These are phyloP conservation scores for Mythimna pallens DNA, from an alignment of 2,888 invertebrate species.

Conservation along the genomic window DNA sequence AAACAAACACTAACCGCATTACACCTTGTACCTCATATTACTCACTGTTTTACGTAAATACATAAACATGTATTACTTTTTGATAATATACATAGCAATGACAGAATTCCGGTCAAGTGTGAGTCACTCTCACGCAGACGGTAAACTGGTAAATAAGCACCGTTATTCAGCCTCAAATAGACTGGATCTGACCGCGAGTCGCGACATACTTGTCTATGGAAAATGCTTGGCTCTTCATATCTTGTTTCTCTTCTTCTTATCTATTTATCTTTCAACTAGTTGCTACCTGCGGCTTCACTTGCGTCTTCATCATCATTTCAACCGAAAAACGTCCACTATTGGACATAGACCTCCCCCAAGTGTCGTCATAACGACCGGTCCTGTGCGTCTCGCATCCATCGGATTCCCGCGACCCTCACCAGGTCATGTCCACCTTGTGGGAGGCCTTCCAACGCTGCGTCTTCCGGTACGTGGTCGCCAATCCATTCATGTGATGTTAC, in stretches of 20 bases:
- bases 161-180: conserved; percentile 24
- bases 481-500: too few relatives aligned
- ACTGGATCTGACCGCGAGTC: conserved; percentile 17
- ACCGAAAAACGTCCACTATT: too few relatives aligned
- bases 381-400: too few relatives aligned
- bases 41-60: conserved; percentile 31
- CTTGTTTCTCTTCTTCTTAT: not conserved
- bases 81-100: conserved; percentile 2
- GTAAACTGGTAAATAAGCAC: conserved; percentile 8
- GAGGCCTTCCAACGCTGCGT: too few relatives aligned
- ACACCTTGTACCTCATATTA: not conserved
- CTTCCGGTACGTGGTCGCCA: too few relatives aligned
- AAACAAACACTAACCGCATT: conserved; percentile 13
- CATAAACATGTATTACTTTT: not conserved
- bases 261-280: too few relatives aligned
- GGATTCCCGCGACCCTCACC: too few relatives aligned
- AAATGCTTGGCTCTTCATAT: conserved; percentile 3
- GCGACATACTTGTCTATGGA: conserved; percentile 22
- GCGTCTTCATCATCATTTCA: too few relatives aligned
- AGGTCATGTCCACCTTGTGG: too few relatives aligned
- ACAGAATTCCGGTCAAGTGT: conserved; percentile 22
- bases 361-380: too few relatives aligned
- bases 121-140: conserved; percentile 13
- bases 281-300: too few relatives aligned
- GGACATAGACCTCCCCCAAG: too few relatives aligned